Evolutionary conservation across 2,888 invertebrate genomes (phyloP).

Genomic region (Agrotis exclamationis): DNA sequence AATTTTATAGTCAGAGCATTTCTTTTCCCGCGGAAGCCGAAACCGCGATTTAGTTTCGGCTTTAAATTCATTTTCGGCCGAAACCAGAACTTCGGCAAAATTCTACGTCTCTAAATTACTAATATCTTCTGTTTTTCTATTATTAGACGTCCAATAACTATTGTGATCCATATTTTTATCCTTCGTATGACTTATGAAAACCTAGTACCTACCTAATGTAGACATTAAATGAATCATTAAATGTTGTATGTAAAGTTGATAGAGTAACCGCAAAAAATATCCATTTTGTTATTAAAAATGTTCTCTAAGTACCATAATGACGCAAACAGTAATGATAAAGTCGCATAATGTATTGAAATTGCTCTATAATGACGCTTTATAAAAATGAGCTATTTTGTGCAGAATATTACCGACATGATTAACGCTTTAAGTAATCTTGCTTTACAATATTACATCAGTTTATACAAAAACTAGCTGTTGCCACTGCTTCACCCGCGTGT

Average conservation of each 20-base stretch:
- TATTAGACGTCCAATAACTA: not conserved
- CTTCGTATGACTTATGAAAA: slow-evolving; percentile 25
- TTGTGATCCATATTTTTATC: slow-evolving; percentile 9
- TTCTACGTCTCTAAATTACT: not conserved
- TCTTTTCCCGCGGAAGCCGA: not conserved
- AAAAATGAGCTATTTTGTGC: slow-evolving; percentile 39
- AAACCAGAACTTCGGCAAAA: slow-evolving; percentile 2
- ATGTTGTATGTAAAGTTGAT: no score
- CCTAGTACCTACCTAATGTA: slow-evolving; percentile 12
- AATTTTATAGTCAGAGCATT: not conserved
- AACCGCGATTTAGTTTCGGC: slow-evolving; percentile 16
- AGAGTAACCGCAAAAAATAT: slow-evolving; percentile 54
- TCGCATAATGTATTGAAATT: slow-evolving; percentile 42
- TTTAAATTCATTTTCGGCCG: slow-evolving; percentile 5
- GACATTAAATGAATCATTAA: slow-evolving; percentile 50
- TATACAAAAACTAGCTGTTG: not conserved
- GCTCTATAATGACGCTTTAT: slow-evolving; percentile 30
- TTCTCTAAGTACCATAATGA: slow-evolving; percentile 35
- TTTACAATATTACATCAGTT: not conserved
- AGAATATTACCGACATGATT: slow-evolving; percentile 27
- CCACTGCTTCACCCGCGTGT: no score
- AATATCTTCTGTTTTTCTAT: not conserved
- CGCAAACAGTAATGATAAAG: slow-evolving; percentile 52
- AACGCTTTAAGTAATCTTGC: not conserved
- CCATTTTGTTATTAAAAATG: slow-evolving; percentile 54